Conservation (phyloP, 92 coral and sea anemone species). For the Pocillopora grandis region DNA sequence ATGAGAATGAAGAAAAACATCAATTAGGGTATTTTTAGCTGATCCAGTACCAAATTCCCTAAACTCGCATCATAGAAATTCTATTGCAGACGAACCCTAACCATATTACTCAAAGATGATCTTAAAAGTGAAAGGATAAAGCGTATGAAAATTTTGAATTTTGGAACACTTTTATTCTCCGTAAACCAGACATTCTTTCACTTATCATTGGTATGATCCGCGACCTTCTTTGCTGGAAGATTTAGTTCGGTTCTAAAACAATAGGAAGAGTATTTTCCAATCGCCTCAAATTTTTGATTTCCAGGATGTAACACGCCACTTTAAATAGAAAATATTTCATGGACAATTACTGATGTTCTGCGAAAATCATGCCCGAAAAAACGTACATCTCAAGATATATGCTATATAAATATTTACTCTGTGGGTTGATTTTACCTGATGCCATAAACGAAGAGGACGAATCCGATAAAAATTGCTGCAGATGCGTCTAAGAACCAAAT, state of each 20-base stretch:
- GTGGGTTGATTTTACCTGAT: slow-evolving; percentile 53
- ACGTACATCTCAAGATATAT: no score
- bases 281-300: no score
- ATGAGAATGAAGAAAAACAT: neutral
- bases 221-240: no score
- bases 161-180: no score
- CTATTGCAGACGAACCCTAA: neutral
- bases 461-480: slow-evolving; percentile 84
- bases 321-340: no score
- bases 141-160: neutral
- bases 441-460: slow-evolving; percentile 81
- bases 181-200: neutral
- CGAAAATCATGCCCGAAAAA: no score
- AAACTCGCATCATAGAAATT: no score
- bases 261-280: no score
- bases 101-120: no score
- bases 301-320: no score
- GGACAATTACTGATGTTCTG: neutral
- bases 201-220: neutral
- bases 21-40: neutral
- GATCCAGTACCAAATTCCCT: neutral
- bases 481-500: slow-evolving; percentile 98
- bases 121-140: neutral
- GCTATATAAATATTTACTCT: neutral
- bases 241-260: no score